phyloP scores from a whole-genome alignment of 1,140 invertebrate genomes.

The Zaprionus kolodkinae region DNA sequence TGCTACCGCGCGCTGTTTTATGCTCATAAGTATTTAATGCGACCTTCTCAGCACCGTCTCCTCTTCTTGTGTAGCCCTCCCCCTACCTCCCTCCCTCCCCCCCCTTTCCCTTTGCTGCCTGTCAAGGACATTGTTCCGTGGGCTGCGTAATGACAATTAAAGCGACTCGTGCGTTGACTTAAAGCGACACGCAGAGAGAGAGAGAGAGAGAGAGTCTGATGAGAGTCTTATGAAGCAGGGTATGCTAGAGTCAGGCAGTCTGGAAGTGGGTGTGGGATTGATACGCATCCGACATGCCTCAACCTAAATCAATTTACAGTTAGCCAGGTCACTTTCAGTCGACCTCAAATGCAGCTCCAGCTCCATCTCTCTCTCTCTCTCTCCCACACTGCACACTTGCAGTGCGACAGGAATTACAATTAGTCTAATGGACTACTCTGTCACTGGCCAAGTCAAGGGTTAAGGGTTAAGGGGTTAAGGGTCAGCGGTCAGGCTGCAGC shows the following conservation, averaged over 20 bases:
- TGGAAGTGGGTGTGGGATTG: not conserved
- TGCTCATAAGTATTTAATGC: conserved; percentile 56
- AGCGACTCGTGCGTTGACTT: conserved; percentile 24
- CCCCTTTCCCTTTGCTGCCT: too few relatives aligned
- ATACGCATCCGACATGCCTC: not conserved
- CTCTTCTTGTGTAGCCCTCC: not conserved
- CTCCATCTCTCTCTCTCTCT: not conserved
- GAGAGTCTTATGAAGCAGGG: too few relatives aligned
- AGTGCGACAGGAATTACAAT: conserved; percentile 44
- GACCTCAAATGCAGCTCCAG: not conserved
- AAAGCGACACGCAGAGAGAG: conserved; percentile 28
- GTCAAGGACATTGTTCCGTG: conserved; percentile 49
- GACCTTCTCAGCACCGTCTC: conserved; percentile 32
- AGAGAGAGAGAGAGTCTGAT: too few relatives aligned
- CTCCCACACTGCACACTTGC: not conserved
- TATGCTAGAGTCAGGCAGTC: not conserved
- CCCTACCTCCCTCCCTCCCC: not conserved
- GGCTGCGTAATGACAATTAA: conserved; percentile 34
- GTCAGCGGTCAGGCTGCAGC: not conserved
- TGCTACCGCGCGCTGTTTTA: conserved; percentile 37
- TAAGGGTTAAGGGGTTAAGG: not conserved
- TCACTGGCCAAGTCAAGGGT: not conserved
- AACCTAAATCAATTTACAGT: not conserved
- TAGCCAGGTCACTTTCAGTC: not conserved
- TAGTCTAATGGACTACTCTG: conserved; percentile 56